Evolutionary conservation across 1,140 invertebrate genomes (phyloP).

Genomic region (Olivierus martensii): DNA sequence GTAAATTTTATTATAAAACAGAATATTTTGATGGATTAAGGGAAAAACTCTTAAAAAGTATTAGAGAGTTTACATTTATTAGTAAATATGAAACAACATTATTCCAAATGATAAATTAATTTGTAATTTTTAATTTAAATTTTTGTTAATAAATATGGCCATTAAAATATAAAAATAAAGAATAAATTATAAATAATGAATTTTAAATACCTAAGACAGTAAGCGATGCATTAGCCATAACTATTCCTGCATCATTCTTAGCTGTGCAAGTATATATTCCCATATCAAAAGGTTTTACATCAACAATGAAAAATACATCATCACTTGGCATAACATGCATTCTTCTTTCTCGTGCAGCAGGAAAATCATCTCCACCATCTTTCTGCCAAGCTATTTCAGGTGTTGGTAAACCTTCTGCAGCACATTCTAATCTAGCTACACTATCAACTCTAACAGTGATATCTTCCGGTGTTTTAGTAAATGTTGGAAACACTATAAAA

Average conservation of each 20-base stretch:
- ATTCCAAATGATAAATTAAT: too few relatives aligned
- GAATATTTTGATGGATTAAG: too few relatives aligned
- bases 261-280: conserved; percentile 91
- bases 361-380: conserved; percentile 88
- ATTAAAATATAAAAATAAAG: neutral
- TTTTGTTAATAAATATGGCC: neutral
- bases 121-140: neutral
- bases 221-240: conserved; percentile 75
- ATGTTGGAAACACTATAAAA: conserved; percentile 26
- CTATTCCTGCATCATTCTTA: conserved; percentile 69
- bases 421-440: conserved; percentile 79
- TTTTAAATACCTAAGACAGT: conserved; percentile 53
- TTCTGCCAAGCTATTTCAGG: conserved; percentile 88
- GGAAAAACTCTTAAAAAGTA: too few relatives aligned
- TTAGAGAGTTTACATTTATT: too few relatives aligned
- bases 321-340: conserved; percentile 86
- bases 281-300: conserved; percentile 71
- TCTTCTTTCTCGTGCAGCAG: conserved; percentile 78
- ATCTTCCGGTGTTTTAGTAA: conserved; percentile 69
- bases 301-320: conserved; percentile 80
- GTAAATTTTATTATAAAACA: too few relatives aligned
- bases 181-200: neutral
- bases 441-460: conserved; percentile 67
- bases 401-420: conserved; percentile 68
- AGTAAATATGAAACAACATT: too few relatives aligned